Percentiles rank a stretch among this genome's conserved stretches.
phyloP scores from a whole-genome alignment of 2,888 invertebrate genomes.

The Platycheirus rosarum region DNA sequence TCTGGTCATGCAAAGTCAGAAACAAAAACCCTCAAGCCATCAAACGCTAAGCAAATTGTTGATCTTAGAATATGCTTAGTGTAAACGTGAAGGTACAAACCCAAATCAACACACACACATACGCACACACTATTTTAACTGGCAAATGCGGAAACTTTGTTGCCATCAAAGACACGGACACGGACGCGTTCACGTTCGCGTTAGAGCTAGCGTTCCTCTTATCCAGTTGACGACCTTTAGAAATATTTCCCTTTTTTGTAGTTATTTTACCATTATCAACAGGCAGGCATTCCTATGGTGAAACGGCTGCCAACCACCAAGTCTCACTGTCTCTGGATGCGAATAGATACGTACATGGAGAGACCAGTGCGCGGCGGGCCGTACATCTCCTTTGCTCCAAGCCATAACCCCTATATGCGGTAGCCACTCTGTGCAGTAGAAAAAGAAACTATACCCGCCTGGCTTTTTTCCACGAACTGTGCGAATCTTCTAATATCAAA shows the following conservation, averaged over 20 bases:
- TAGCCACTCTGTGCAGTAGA: conserved; percentile 32
- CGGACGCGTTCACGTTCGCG: conserved; percentile 34
- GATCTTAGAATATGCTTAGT: conserved; percentile 15
- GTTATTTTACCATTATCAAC: conserved; percentile 67
- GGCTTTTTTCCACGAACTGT: conserved; percentile 67
- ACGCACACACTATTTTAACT: conserved; percentile 36
- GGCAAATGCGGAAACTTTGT: conserved; percentile 64
- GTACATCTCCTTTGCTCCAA: conserved; percentile 18
- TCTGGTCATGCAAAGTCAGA: neutral
- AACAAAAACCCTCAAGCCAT: neutral
- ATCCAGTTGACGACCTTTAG: conserved; percentile 73
- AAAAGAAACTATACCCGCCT: conserved; percentile 56
- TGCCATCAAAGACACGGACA: conserved; percentile 46
- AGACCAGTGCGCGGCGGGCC: conserved; percentile 65
- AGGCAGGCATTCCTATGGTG: conserved; percentile 66
- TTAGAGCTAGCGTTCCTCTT: conserved; percentile 45
- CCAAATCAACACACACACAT: conserved; percentile 7
- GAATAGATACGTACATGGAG: conserved; percentile 41
- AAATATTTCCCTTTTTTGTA: conserved; percentile 74
- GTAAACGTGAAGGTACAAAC: conserved; percentile 3
- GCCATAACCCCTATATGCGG: conserved; percentile 52
- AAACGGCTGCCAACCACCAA: conserved; percentile 60
- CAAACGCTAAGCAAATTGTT: conserved; percentile 35
- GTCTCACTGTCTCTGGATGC: conserved; percentile 46
- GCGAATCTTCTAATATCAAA: conserved; percentile 71